Evolutionary conservation across 2,888 invertebrate species (phyloP).

Genomic region (Dryocosmus kuriphilus): DNA sequence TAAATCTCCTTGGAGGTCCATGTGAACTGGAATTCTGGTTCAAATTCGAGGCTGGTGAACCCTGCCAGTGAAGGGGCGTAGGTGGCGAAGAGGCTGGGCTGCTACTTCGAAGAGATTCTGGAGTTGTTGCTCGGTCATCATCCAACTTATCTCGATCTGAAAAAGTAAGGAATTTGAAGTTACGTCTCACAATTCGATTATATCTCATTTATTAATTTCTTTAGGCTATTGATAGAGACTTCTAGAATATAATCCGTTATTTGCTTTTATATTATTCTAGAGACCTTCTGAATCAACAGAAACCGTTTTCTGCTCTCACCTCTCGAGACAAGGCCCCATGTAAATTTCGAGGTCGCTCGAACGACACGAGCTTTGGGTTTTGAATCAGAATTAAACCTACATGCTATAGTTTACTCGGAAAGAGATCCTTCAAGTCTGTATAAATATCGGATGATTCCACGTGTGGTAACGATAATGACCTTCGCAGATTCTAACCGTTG

Average conservation of each 20-base stretch:
- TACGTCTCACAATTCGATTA: neutral
- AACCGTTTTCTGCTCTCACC: constrained; percentile 1
- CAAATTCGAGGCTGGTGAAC: constrained; percentile 61
- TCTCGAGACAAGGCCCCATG: constrained; percentile 38
- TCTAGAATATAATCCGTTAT: neutral
- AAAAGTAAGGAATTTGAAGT: constrained; percentile 52
- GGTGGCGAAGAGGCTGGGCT: constrained; percentile 73
- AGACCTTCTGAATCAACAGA: neutral
- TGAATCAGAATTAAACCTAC: constrained; percentile 41
- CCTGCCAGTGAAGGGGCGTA: constrained; percentile 61
- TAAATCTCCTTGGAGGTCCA: constrained; percentile 83
- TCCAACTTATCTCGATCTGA: constrained; percentile 77
- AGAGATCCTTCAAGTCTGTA: neutral
- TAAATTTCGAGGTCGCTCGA: constrained; percentile 48
- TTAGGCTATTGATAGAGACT: neutral
- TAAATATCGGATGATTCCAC: neutral
- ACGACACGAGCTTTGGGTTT: constrained; percentile 45
- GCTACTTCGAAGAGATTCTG: constrained; percentile 71
- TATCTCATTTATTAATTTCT: neutral
- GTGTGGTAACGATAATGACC: neutral
- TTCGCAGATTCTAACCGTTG: constrained; percentile 20
- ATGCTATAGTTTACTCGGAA: constrained; percentile 24
- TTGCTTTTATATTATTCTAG: neutral
- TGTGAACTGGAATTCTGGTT: constrained; percentile 50
- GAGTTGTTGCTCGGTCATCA: constrained; percentile 74